Conservation (phyloP, 2,888 invertebrate species). For the Mylabris sibirica region DNA sequence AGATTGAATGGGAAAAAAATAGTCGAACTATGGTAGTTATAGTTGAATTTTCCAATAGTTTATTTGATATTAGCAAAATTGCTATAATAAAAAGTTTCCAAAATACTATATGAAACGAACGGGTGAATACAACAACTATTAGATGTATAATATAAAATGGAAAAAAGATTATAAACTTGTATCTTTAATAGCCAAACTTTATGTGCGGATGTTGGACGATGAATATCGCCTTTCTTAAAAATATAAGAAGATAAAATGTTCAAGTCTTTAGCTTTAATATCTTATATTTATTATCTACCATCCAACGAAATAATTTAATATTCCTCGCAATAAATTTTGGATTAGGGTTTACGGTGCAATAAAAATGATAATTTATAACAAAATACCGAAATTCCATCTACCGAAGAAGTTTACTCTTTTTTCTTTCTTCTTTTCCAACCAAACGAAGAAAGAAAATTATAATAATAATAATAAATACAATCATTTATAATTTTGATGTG, state of each 20-base stretch:
- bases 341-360: slow-evolving; percentile 62
- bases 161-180: slow-evolving; percentile 61
- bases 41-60: slow-evolving; percentile 32
- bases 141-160: slow-evolving; percentile 58
- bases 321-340: slow-evolving; percentile 62
- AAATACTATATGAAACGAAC: slow-evolving; percentile 51
- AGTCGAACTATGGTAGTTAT: background rate
- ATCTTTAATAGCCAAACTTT: slow-evolving; percentile 62
- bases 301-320: slow-evolving; percentile 62
- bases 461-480: slow-evolving; percentile 48
- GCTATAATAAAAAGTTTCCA: slow-evolving; percentile 64
- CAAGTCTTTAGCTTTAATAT: slow-evolving; percentile 61
- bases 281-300: slow-evolving; percentile 61
- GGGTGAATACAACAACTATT: slow-evolving; percentile 48
- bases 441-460: slow-evolving; percentile 25
- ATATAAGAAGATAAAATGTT: slow-evolving; percentile 54
- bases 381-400: slow-evolving; percentile 59
- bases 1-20: background rate
- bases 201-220: slow-evolving; percentile 60
- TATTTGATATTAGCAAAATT: slow-evolving; percentile 62
- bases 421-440: slow-evolving; percentile 25
- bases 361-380: slow-evolving; percentile 63
- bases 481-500: slow-evolving; percentile 52
- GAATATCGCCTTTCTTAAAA: slow-evolving; percentile 58
- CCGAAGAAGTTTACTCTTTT: slow-evolving; percentile 39